phyloP scores from a whole-genome alignment of 2,113 vertebrate genomes.

The Eonycteris spelaea region DNA sequence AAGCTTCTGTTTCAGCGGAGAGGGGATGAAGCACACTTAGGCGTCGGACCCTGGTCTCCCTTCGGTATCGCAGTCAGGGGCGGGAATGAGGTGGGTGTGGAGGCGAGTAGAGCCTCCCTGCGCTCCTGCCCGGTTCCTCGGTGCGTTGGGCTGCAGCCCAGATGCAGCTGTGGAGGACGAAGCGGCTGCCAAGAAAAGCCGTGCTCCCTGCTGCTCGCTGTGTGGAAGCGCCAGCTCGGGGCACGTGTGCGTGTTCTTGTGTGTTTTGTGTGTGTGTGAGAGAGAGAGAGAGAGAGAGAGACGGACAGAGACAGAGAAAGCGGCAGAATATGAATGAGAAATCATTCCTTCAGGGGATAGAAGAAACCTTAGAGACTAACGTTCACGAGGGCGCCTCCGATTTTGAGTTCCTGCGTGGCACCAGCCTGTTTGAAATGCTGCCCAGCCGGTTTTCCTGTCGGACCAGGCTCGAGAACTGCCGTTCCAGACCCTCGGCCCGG shows the following conservation, averaged over 20 bases:
- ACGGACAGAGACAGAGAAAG: not conserved
- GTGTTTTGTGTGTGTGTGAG: not conserved
- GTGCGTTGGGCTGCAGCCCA: conserved; percentile 9
- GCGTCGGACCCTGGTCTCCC: not conserved
- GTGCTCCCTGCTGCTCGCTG: not conserved
- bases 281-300: not conserved
- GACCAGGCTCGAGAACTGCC: not conserved
- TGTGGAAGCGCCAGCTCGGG: not conserved
- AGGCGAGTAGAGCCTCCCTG: not conserved
- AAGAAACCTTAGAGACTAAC: not conserved
- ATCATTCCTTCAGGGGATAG: not conserved
- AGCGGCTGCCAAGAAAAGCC: conserved; percentile 33
- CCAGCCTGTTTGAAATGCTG: not conserved
- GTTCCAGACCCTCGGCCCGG: not conserved
- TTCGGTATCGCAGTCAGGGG: not conserved
- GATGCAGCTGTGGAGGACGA: conserved; percentile 47
- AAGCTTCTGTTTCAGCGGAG: not conserved
- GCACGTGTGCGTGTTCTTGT: not conserved
- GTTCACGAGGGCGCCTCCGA: not conserved
- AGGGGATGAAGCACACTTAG: not conserved
- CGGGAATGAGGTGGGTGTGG: not conserved
- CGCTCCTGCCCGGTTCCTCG: not conserved
- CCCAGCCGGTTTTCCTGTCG: not conserved
- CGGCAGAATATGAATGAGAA: not conserved
- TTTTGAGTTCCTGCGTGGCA: not conserved